Base-by-base conservation (phyloP, 2,888 invertebrate genomes). In the Ctena decussata region DNA sequence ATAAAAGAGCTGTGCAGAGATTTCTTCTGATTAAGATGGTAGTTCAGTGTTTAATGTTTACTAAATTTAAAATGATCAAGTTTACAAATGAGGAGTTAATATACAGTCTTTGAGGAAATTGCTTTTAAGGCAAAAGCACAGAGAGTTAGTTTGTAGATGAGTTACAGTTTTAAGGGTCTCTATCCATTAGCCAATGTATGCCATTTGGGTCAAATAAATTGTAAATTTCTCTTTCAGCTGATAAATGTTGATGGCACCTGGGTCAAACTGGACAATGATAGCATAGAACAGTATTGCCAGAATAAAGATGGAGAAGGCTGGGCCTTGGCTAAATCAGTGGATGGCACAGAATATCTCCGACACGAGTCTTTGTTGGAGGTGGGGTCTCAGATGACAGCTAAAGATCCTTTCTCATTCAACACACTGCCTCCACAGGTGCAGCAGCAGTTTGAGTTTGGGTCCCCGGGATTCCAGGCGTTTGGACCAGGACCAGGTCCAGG, bases 231-330 rank as follows among this genome's bases (percentile, higher is more conserved):
- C 78, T 75, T 82, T 30, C 82, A 98, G 98, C 97, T 98, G 90
- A 97, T 98, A 92, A 99, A 99, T 96, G 98, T 98, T 92, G 99
- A 99, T 95, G 99, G 99, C 0, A 97, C 98, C 0, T 99, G 99
- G 99, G 97, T 99, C 79, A 97, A 98, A 35, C 96, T 99, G 84
- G 98, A 98, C 84, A 97, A 97, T 0, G 98, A 98, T 88, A 96
- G 95, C 69, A 96, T 97, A 77, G 96, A 96, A 80, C 97, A 97
- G 93, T 97, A 97, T 95, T 97, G 97, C 91, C 97, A 97, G 92
- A 97, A 97, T 86, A 96, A 96, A 73, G 97, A 97, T 57, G 97
- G 97, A 0, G 97, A 97, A 91, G 97, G 97, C 0, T 97, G 97
- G 97, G 97, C 97, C 0, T 96, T 97, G 71, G 97, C 97, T 0